A percentile compares a stretch with the other conserved stretches of the same genome.
Evolutionary conservation across 2,113 vertebrate species (phyloP).

Genomic region (Misgurnus anguillicaudatus): DNA sequence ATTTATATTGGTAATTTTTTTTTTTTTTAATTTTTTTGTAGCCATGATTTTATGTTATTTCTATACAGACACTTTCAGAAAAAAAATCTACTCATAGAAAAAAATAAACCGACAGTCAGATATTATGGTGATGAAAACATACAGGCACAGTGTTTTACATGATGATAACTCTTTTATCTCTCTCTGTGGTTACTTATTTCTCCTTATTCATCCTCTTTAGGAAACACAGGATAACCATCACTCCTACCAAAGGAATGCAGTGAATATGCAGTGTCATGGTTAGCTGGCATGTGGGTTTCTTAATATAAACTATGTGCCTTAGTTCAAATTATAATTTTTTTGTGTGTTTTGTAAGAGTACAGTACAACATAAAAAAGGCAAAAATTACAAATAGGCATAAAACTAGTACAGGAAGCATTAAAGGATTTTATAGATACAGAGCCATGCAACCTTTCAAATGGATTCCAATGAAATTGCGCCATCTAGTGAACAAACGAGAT

Average conservation of each 20-base stretch:
- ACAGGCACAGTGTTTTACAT: no score
- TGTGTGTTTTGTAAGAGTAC: neutral
- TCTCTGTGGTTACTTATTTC: neutral
- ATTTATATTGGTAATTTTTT: no score
- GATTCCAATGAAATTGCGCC: neutral
- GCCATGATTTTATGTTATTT: no score
- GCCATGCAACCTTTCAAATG: neutral
- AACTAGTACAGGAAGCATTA: no score
- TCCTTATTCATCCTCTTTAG: neutral
- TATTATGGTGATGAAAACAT: no score
- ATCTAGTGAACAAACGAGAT: neutral
- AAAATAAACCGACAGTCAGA: no score
- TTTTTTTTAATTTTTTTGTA: no score
- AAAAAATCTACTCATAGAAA: no score
- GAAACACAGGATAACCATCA: neutral
- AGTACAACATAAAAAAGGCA: neutral
- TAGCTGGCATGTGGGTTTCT: neutral
- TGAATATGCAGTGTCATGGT: constrained; percentile 13
- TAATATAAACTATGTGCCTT: neutral
- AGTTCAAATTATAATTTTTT: neutral
- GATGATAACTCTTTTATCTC: no score
- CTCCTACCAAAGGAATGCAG: neutral
- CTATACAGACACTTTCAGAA: no score
- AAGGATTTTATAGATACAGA: no score
- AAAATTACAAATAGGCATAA: neutral